Evolutionary conservation across 2,797 vertebrate species (phyloP), one percentile per base, ranked within the genome.

Genomic region (Acrossocheilus wenchowensis): DNA sequence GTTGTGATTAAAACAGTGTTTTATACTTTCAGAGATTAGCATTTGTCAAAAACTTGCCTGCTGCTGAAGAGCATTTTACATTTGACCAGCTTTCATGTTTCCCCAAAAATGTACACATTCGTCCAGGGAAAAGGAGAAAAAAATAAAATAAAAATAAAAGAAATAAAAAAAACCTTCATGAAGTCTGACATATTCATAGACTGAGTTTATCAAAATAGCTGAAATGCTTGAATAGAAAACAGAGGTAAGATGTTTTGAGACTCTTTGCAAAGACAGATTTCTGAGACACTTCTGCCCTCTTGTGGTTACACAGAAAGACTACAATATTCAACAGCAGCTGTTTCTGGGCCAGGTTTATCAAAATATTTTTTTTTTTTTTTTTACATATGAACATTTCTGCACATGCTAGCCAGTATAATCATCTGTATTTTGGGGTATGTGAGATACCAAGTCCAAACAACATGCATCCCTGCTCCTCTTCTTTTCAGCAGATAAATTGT

Each of bases 141-240:
- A 3, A 36, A 34, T 34, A 34, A 34, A 2, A 34, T 3, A 9
- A 6, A 64, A 78, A 78, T 78, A 14, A 17, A 11, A 8, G 50
- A 34, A 23, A 36, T 34, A 23, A n/a, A 50, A 50, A 39, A n/a
- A 19, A 10, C 94, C 93, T 93, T 92, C 94, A 95, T 94, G 92
- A 93, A 94, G 93, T 91, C 93, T 92, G 91, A 69, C 14, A 93
- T 90, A 48, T 57, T 94, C 92, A 81, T 92, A 87, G 90, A 92
- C 92, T 92, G 83, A 73, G 82, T 86, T 78, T 95, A 95, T 95
- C 93, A 94, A 95, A 96, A 94, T 92, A 93, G 90, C 91, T 94
- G 90, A 96, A 96, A 95, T 93, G 92, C 92, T 94, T 94, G 91
- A 94, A 91, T 96, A 95, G 92, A 95, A 96, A 96, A 95, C 79